Evolutionary conservation across 92 coral and sea anemone genomes (phyloP).

Genomic region (Nematostella vectensis): DNA sequence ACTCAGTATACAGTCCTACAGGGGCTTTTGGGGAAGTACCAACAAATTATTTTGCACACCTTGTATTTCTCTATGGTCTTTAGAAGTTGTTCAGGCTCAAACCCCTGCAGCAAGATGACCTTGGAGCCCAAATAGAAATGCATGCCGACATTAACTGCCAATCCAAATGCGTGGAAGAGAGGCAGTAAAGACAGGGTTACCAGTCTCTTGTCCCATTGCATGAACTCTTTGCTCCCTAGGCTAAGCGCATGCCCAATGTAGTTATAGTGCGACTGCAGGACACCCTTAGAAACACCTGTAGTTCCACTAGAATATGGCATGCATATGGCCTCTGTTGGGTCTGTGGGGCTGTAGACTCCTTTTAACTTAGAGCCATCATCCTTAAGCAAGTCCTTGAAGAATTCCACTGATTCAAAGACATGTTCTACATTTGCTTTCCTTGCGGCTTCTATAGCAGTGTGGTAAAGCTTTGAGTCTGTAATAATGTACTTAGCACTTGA

Average conservation of each 20-base stretch:
- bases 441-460: conserved; percentile 26
- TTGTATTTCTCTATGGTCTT: conserved; percentile 25
- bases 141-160: conserved; percentile 12
- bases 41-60: conserved; percentile 12
- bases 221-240: conserved; percentile 2
- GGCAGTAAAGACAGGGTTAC: conserved; percentile 29
- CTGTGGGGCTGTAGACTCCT: conserved; percentile 7
- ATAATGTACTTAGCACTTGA: conserved; percentile 25
- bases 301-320: conserved; percentile 59
- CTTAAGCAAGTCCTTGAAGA: conserved; percentile 18
- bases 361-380: conserved; percentile 32
- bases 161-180: conserved; percentile 34
- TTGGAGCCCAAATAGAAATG: conserved; percentile 29
- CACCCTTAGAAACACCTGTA: conserved; percentile 52
- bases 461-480: conserved; percentile 4
- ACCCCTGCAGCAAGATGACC: conserved; percentile 25
- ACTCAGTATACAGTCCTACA: too few relatives aligned
- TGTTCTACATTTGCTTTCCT: conserved; percentile 26
- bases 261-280: conserved; percentile 37
- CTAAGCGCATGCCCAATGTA: conserved; percentile 17
- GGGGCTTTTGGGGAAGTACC: too few relatives aligned
- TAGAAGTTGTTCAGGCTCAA: conserved; percentile 27
- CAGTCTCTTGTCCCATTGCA: conserved; percentile 3
- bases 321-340: conserved; percentile 20
- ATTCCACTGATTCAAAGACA: conserved; percentile 20